phyloP scores from a whole-genome alignment of 2,888 invertebrate species.

The Elegia similella region DNA sequence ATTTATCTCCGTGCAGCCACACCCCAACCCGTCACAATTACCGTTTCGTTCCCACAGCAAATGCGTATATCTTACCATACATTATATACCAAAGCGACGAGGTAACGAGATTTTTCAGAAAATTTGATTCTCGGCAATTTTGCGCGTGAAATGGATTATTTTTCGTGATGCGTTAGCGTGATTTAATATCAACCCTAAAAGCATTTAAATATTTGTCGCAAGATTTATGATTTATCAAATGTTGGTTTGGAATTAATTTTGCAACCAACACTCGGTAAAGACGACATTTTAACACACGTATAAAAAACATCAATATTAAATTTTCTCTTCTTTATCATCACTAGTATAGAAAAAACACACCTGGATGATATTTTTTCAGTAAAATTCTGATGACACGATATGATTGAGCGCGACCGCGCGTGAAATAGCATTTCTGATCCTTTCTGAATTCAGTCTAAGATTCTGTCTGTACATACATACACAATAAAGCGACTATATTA shows the following conservation, averaged over 20 bases:
- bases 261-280: not conserved
- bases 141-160: constrained; percentile 54
- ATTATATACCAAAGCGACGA: constrained; percentile 51
- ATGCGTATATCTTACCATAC: constrained; percentile 44
- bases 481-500: not conserved
- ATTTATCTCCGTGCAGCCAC: not conserved
- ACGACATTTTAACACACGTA: not conserved
- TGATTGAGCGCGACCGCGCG: constrained; percentile 64
- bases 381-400: constrained; percentile 32
- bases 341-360: too few species aligned
- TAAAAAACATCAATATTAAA: not conserved
- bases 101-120: constrained; percentile 65
- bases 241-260: not conserved
- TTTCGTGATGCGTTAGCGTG: constrained; percentile 46
- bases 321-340: not conserved
- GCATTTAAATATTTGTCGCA: constrained; percentile 36
- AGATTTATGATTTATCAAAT: constrained; percentile 25
- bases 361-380: constrained; percentile 3
- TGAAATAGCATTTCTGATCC: constrained; percentile 63
- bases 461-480: not conserved
- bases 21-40: constrained; percentile 33
- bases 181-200: constrained; percentile 46
- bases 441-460: constrained; percentile 38
- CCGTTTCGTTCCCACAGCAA: constrained; percentile 46
- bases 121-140: constrained; percentile 70